Evolutionary conservation across 2,888 invertebrate species (phyloP), one percentile per base, ranked within the genome.

Genomic region (Scaptomyza cyrtandrae): DNA sequence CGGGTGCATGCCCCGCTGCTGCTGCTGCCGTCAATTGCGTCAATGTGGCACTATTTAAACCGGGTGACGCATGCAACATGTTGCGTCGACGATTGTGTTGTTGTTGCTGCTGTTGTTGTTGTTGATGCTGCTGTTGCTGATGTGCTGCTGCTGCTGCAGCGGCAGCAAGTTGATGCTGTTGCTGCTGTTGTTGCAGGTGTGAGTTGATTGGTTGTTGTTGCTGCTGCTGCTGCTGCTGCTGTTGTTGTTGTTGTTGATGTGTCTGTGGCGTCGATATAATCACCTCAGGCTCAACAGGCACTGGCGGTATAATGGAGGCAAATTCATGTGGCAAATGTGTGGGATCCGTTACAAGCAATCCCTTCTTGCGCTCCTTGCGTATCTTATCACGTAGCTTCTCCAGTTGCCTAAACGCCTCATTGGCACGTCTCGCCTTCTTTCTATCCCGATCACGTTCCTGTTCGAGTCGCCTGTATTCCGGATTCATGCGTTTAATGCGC

Each of bases 341-440:
- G 7, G 90, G 78, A 59, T 90, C 90, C 37, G 88, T 84, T 13
- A 88, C 84, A 56, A 91, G 85, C 14, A 90, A 83, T 7, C 90
- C 91, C 62, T 91, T 90, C 62, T 91, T 91, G 7, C 91, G 90
- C 60, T 91, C 91, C 69, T 91, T 91, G 14, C 91, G 86, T 81
- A 91, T 89, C 68, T 91, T 91, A 75, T 91, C 91, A 43, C 91
- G 91, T 48, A 91, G 61, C 71, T 91, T 91, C 48, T 91, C 91
- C 63, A 91, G 68, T 57, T 90, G 90, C 5, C 91, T 74, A 50
- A 91, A 91, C 4, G 91, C 87, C 70, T 90, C 90, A 59, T 91
- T 90, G 33, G 90, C 90, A 10, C 91, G 84, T n/a, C 91, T 77
- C 39, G 90, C 87, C 69, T 91, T 91, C 63, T 91, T 91, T 3